Base-by-base conservation (phyloP, 1,140 invertebrate genomes). In the Sycobia sp. region DNA sequence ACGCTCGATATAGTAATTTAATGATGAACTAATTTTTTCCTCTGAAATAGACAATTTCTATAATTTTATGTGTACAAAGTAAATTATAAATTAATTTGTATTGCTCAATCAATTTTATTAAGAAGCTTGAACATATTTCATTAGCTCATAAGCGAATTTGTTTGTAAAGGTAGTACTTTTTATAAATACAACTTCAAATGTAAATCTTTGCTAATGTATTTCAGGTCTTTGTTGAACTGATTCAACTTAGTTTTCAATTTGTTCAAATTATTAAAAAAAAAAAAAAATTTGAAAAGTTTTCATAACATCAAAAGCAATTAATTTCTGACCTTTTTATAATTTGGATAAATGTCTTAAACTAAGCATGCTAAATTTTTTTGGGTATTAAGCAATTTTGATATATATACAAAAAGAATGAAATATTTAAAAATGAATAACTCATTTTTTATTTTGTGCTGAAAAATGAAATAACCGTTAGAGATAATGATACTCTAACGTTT, bases 361-460 rank as follows among this genome's bases (percentile, higher is more conserved):
- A 27, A 38, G 25, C 4, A 60, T 53, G 20, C 8, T 53, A 36
- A 53, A 46, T 25, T 13, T 29, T 43, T 51, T 13, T 22, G 41
- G 18, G 29, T 36, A 18, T 51, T 44, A 41, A 50, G 29, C 62
- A 50, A 46, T 51, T 25, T 44, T 36, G 36, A 20, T 46, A 36
- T 36, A 32, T 23, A 25, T 23, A 56, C 18, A 20, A 16, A 58
- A 23, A 51, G n/a, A 25, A 47, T 51, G 22, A 41, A 36, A 57
- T 63, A 53, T 57, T 56, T 57, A 34, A 57, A 63, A 57, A 39
- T 51, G 51, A 65, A 58, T 9, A 65, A 59, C 32, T 58, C 46
- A 53, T 51, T 58, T 58, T 58, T 59, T 65, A 64, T 46, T 63
- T 63, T 50, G 51, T 23, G 55, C 54, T 43, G 22, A 57, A 57